phyloP scores from a whole-genome alignment of 2,113 vertebrate genomes.

The human (Homo sapiens) region DNA sequence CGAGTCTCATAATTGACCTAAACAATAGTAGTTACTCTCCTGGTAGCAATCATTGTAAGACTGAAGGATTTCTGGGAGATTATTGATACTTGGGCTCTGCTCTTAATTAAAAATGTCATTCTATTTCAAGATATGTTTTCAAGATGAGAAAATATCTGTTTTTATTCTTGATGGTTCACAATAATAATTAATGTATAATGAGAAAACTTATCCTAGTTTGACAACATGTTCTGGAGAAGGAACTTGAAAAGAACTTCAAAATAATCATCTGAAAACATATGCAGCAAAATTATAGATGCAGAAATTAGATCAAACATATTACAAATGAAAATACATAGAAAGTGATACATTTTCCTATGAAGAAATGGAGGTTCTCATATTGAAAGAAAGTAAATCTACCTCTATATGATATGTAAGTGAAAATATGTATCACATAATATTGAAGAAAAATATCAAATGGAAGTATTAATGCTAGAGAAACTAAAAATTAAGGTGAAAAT shows the following conservation, averaged over 20 bases:
- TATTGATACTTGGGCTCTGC: slow-evolving; percentile 32
- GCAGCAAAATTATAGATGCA: background rate
- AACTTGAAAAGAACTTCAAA: slow-evolving; percentile 61
- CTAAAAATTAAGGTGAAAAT: background rate
- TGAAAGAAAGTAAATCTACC: background rate
- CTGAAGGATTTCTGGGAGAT: slow-evolving; percentile 35
- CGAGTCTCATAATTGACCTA: background rate
- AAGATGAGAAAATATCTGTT: slow-evolving; percentile 62
- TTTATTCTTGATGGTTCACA: slow-evolving; percentile 52
- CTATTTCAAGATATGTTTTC: slow-evolving; percentile 63
- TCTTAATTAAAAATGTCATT: slow-evolving; percentile 67
- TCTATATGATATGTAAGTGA: background rate
- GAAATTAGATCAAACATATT: background rate
- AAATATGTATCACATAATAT: background rate
- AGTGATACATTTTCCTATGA: background rate
- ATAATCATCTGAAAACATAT: slow-evolving; percentile 43
- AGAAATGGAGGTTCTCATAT: background rate
- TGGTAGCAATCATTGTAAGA: background rate
- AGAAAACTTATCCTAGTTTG: slow-evolving; percentile 53
- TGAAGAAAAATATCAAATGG: background rate
- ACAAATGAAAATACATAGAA: background rate
- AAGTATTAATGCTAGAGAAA: slow-evolving; percentile 11
- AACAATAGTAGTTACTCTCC: background rate
- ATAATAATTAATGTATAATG: slow-evolving; percentile 60
- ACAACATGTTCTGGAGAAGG: slow-evolving; percentile 52